Evolutionary conservation across 2,888 invertebrate species (phyloP), one percentile per base, ranked within the genome.

Genomic region (Hoplodrina ambigua): DNA sequence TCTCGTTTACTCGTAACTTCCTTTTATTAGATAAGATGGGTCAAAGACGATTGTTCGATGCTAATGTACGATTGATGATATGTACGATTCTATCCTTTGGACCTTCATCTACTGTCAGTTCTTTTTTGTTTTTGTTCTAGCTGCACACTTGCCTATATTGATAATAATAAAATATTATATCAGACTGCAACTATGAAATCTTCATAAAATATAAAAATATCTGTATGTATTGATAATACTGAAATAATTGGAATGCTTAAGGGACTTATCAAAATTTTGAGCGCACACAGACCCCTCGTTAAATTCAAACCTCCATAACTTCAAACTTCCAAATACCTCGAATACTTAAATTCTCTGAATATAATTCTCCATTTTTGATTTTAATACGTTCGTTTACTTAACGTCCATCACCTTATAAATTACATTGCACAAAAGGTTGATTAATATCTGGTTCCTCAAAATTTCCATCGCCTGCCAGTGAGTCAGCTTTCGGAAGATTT

Each of bases 401-500:
- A 55, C 11, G 25, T 25, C 19, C 13, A 59, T 53, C 17, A 25
- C 20, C n/a, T 20, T 56, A 13, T 17, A 52, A 46, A 73, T 73
- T 33, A 49, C 13, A 75, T 30, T 77, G 17, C 33, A 50, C 15
- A 56, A 52, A 80, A 63, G 19, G 2, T 63, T 60, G 41, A 60
- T 69, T 49, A 37, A 80, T 55, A 19, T 44, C 11, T 30, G 25
- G 4, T n/a, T 37, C 13, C 33, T 50, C 20, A 58, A 79, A 57
- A 53, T 57, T 49, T 56, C 58, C 46, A 78, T 19, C 56, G 37
- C 19, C 17, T 66, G 59, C 30, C n/a, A 15, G 15, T 74, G 75
- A 75, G n/a, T 75, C 80, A 60, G 49, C 33, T 53, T 25, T 66
- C 19, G 33, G 67, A 66, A 60, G 49, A 49, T 63, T 62, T 78